phyloP scores from a whole-genome alignment of 1,140 invertebrate species.

The Goniozus legneri region DNA sequence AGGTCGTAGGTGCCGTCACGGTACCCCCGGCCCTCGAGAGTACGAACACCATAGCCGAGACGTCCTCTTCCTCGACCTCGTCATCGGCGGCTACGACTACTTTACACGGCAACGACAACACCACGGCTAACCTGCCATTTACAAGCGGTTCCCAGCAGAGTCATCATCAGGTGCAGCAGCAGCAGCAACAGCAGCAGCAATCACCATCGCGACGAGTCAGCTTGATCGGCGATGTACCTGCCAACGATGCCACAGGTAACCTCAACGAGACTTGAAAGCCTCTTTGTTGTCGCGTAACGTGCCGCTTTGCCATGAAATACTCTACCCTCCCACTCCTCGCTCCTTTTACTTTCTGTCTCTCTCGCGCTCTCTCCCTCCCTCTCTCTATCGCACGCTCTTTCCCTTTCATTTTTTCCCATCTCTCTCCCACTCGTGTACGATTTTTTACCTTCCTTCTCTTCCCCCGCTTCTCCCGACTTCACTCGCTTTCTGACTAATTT shows the following conservation, averaged over 20 bases:
- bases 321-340: conserved; percentile 7
- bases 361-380: not conserved
- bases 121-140: conserved; percentile 14
- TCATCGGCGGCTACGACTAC: not conserved
- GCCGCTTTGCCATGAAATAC: too few species aligned
- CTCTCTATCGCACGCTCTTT: conserved; percentile 5
- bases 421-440: not conserved
- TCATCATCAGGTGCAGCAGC: conserved; percentile 25
- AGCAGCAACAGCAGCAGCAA: conserved; percentile 15
- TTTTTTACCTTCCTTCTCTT: conserved; percentile 10
- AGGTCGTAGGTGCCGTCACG: conserved; percentile 22
- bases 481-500: not conserved
- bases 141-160: conserved; percentile 16
- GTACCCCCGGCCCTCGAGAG: conserved; percentile 30
- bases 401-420: conserved; percentile 3
- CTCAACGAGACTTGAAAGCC: too few species aligned
- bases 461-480: not conserved
- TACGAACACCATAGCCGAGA: conserved; percentile 20
- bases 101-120: not conserved
- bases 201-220: conserved; percentile 13
- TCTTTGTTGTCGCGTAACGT: too few species aligned
- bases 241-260: conserved; percentile 26
- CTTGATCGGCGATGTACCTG: conserved; percentile 21
- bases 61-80: conserved; percentile 19
- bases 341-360: conserved; percentile 4